These are phyloP conservation scores for Diploptera punctata DNA, from an alignment of 2,888 invertebrate species.

Conservation along the genomic window DNA sequence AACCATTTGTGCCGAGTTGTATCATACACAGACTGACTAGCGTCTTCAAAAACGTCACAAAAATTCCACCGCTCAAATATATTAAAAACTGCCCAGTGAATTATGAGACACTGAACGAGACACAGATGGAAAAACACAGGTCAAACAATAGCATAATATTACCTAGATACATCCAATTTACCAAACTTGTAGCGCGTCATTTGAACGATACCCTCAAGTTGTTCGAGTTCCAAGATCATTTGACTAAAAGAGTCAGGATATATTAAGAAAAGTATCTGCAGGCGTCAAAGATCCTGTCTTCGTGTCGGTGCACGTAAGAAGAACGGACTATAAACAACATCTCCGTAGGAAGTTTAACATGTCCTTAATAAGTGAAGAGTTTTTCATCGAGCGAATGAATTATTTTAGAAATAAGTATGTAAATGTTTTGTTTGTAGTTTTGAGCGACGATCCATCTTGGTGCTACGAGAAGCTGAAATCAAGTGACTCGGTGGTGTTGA, in stretches of 20 bases:
- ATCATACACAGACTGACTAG: conserved; percentile 56
- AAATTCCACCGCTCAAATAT: conserved; percentile 60
- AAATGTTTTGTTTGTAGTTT: conserved; percentile 54
- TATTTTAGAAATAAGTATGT: conserved; percentile 54
- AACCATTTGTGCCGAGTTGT: conserved; percentile 53
- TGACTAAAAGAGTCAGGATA: conserved; percentile 57
- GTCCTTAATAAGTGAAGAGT: conserved; percentile 52
- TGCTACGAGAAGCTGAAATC: conserved; percentile 53
- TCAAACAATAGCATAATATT: not conserved
- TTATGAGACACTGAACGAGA: too few relatives aligned
- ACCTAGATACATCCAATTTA: conserved; percentile 53
- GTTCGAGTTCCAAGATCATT: conserved; percentile 59
- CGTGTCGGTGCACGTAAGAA: conserved; percentile 62
- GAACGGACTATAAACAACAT: conserved; percentile 63
- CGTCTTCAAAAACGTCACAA: conserved; percentile 60
- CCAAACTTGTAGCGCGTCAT: conserved; percentile 61
- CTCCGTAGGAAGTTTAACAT: conserved; percentile 59
- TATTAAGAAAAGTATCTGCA: conserved; percentile 50
- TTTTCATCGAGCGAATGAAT: conserved; percentile 55
- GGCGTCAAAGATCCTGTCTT: conserved; percentile 50
- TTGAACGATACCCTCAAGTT: conserved; percentile 62
- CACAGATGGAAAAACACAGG: too few relatives aligned
- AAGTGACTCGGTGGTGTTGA: conserved; percentile 54
- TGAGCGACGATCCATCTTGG: conserved; percentile 59
- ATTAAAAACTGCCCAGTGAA: conserved; percentile 56